Evolutionary conservation across 2,888 invertebrate genomes (phyloP).

Genomic region (Reticulitermes lucifugus): DNA sequence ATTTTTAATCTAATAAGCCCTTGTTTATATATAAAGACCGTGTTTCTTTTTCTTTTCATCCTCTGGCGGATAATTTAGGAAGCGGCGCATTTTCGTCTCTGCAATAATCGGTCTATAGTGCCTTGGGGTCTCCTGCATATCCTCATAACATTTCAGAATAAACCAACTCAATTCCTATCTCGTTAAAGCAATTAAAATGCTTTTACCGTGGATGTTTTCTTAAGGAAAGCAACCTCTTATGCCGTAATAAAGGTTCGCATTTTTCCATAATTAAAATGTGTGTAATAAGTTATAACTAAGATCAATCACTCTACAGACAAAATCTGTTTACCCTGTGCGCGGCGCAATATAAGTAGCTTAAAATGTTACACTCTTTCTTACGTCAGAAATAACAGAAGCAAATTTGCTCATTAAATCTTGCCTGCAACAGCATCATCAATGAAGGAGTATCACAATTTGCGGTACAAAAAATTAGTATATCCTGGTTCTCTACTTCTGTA

Average conservation of each 20-base stretch:
- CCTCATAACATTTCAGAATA: neutral
- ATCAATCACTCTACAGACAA: conserved; percentile 7
- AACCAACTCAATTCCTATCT: neutral
- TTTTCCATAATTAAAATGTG: conserved; percentile 29
- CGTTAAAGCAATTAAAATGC: conserved; percentile 12
- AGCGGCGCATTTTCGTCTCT: no score
- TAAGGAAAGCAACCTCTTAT: neutral
- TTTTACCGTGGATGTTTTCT: conserved; percentile 15
- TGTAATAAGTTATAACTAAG: neutral
- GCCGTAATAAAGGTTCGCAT: conserved; percentile 13
- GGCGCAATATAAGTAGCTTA: conserved; percentile 12
- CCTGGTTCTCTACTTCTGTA: neutral
- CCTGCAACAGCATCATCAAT: neutral
- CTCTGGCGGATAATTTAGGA: no score
- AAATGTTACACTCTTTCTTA: neutral
- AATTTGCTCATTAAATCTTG: conserved; percentile 28
- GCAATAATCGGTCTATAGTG: no score
- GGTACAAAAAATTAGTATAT: neutral
- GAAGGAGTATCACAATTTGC: neutral
- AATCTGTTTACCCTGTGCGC: conserved; percentile 14
- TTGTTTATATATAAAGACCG: no score
- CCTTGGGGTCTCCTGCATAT: neutral
- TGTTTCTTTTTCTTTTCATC: no score
- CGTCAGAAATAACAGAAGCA: neutral
- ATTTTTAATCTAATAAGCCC: no score